A percentile compares a stretch with the other conserved stretches of the same genome.
phyloP scores from a whole-genome alignment of 2,888 invertebrate genomes.

The Acleris laterana region DNA sequence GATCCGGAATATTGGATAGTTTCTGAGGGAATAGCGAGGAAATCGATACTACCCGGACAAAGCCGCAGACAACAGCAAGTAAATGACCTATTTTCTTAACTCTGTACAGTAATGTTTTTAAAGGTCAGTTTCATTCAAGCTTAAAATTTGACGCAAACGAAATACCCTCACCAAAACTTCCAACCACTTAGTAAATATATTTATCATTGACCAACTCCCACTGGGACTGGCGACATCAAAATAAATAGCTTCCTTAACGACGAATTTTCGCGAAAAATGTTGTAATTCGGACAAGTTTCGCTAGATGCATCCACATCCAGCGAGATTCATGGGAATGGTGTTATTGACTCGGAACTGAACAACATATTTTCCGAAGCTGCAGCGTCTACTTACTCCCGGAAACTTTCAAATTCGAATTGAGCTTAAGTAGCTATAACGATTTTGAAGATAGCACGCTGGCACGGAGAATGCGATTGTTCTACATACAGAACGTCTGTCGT shows the following conservation, averaged over 20 bases:
- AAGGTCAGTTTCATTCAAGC: too few species aligned
- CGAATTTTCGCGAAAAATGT: slow-evolving; percentile 41
- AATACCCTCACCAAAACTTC: neutral
- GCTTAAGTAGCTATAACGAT: neutral
- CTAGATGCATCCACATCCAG: slow-evolving; percentile 59
- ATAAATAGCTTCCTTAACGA: slow-evolving; percentile 13
- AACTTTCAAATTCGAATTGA: slow-evolving; percentile 13
- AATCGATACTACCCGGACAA: too few species aligned
- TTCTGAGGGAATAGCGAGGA: too few species aligned
- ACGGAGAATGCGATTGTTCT: too few species aligned
- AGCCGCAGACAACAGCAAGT: too few species aligned
- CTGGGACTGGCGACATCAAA: neutral
- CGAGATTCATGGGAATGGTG: slow-evolving; percentile 63
- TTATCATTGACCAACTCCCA: neutral
- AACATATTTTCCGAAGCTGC: slow-evolving; percentile 58
- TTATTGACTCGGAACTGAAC: slow-evolving; percentile 72
- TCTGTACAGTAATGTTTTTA: too few species aligned
- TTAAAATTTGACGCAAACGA: too few species aligned
- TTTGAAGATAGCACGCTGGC: neutral
- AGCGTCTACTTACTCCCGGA: neutral
- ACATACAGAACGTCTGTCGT: too few species aligned
- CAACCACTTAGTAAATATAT: neutral
- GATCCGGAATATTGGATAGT: too few species aligned
- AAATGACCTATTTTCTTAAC: too few species aligned
- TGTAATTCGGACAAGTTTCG: slow-evolving; percentile 39